A percentile compares a stretch with the other conserved stretches of the same genome.
These are phyloP conservation scores for Latrodectus hesperus DNA, from an alignment of 2,888 invertebrate genomes.

Conservation along the genomic window DNA sequence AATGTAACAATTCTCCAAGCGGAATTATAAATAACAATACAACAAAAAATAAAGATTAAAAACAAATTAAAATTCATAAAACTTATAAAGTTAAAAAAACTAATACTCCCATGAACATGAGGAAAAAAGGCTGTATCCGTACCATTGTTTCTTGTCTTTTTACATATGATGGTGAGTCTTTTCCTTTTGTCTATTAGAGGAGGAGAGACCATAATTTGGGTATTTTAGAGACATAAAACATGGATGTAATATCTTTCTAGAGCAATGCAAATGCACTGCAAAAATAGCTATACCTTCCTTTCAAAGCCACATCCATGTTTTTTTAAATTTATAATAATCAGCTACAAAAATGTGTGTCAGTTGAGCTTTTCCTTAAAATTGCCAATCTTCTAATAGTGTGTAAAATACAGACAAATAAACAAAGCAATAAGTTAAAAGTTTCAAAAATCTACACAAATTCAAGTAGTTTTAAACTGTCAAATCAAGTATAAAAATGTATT, in stretches of 20 bases:
- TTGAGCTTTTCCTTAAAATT: no score
- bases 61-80: conserved; percentile 11
- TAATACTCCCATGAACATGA: conserved; percentile 65
- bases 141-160: conserved; percentile 67
- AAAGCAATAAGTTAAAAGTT: no score
- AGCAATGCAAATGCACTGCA: conserved; percentile 52
- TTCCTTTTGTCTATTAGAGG: conserved; percentile 66
- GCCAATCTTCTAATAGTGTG: no score
- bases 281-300: conserved; percentile 68
- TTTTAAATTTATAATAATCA: neutral
- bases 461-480: neutral
- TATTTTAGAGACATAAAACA: conserved; percentile 60
- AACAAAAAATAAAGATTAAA: conserved; percentile 15
- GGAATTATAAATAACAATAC: neutral
- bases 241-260: conserved; percentile 56
- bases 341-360: neutral
- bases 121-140: conserved; percentile 61
- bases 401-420: no score
- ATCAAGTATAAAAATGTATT: neutral
- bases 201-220: conserved; percentile 67
- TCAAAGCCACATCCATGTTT: conserved; percentile 65
- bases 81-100: conserved; percentile 22
- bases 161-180: conserved; percentile 58
- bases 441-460: neutral
- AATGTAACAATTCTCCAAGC: no score